phyloP scores from a whole-genome alignment of 2,888 invertebrate species.

The Dryobotodes eremita region DNA sequence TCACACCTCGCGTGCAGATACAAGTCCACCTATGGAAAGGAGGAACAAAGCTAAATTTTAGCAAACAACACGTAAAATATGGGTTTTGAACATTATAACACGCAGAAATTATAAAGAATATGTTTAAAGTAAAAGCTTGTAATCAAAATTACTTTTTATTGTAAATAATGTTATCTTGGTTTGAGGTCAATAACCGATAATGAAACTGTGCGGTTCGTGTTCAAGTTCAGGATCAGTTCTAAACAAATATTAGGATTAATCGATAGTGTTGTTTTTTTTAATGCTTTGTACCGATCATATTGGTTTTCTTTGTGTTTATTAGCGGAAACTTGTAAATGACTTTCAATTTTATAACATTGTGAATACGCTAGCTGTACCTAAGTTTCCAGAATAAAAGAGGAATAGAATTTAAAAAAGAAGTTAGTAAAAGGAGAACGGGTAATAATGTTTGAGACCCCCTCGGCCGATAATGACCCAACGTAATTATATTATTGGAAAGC shows the following conservation, averaged over 20 bases:
- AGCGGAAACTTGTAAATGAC: background rate
- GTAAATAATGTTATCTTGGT: background rate
- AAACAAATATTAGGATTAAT: background rate
- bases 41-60: no score
- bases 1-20: background rate
- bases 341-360: background rate
- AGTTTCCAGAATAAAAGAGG: background rate
- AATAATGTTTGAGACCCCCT: background rate
- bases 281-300: no score
- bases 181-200: slow-evolving; percentile 12
- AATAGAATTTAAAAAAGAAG: no score
- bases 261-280: background rate
- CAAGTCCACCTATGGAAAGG: background rate
- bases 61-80: background rate
- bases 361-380: background rate
- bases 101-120: background rate
- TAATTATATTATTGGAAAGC: background rate
- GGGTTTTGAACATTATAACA: background rate
- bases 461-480: background rate
- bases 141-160: background rate
- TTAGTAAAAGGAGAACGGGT: background rate
- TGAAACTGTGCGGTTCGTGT: background rate
- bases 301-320: background rate
- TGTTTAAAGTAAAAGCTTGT: background rate
- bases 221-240: slow-evolving; percentile 4